Percentiles rank a stretch among this genome's conserved stretches.
phyloP scores from a whole-genome alignment of 2,797 vertebrate species.

The Falco naumanni region DNA sequence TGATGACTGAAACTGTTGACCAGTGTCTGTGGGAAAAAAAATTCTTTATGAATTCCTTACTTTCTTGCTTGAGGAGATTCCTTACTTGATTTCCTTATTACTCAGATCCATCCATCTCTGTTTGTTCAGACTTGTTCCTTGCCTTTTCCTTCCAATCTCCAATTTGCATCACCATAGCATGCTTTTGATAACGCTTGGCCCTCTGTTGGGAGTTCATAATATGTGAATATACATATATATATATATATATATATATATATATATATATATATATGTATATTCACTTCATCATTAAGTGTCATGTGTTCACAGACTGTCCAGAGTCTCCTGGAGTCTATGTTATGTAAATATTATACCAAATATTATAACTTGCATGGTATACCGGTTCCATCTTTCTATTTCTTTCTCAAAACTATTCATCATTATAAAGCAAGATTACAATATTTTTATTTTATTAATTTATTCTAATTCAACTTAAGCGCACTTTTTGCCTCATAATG shows the following conservation, averaged over 20 bases:
- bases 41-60: not conserved
- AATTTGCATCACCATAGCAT: not conserved
- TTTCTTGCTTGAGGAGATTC: not conserved
- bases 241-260: too few relatives aligned
- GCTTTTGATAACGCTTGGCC: not conserved
- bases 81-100: not conserved
- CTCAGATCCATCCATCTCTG: not conserved
- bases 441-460: not conserved
- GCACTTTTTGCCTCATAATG: not conserved
- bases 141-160: not conserved
- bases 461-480: not conserved
- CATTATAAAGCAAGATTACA: not conserved
- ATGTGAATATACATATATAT: too few relatives aligned
- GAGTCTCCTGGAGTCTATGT: not conserved
- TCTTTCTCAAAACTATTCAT: not conserved
- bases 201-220: not conserved
- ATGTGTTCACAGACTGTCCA: not conserved
- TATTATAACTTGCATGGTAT: not conserved
- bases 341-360: not conserved
- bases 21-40: not conserved
- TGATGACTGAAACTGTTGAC: not conserved
- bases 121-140: not conserved
- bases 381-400: not conserved
- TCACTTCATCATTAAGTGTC: not conserved
- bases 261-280: not conserved